Conservation (phyloP, 2,113 vertebrate genomes). For the Cyprinus carpio region DNA sequence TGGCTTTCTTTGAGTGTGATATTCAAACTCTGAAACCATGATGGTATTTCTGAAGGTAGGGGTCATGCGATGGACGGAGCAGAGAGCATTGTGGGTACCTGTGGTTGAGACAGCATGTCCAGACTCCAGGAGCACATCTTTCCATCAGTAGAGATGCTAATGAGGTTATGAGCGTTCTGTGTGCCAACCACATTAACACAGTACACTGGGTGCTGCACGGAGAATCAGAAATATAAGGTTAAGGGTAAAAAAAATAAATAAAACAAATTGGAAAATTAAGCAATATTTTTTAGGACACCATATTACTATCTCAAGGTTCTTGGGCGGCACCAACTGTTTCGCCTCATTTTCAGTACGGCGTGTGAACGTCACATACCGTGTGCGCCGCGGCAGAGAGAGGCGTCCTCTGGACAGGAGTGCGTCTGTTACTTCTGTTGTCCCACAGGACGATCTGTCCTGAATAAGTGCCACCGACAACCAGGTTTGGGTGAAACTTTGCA, state of each 20-base stretch:
- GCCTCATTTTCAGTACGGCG: neutral
- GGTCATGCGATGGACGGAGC: too few relatives aligned
- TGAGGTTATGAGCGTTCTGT: constrained; percentile 97
- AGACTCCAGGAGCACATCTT: constrained; percentile 83
- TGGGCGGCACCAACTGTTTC: neutral
- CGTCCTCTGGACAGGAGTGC: constrained; percentile 96
- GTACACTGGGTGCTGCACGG: constrained; percentile 90
- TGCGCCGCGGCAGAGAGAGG: constrained; percentile 96
- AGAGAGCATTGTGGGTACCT: constrained; percentile 73
- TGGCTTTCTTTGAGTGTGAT: neutral
- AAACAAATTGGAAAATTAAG: neutral
- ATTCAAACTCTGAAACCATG: neutral
- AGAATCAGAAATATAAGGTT: neutral
- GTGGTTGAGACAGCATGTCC: constrained; percentile 97
- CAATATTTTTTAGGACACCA: neutral
- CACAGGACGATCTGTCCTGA: constrained; percentile 98
- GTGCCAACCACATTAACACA: constrained; percentile 97
- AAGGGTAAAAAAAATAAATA: neutral
- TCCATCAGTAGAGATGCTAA: constrained; percentile 91
- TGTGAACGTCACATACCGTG: constrained; percentile 78
- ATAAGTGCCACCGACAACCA: constrained; percentile 96
- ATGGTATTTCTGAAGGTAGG: neutral
- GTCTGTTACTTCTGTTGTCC: constrained; percentile 99
- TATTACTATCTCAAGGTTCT: neutral
- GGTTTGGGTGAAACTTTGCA: constrained; percentile 98